Evolutionary conservation across 2,113 vertebrate genomes (phyloP), one percentile per base, ranked within the genome.

Genomic region (Lagopus muta): DNA sequence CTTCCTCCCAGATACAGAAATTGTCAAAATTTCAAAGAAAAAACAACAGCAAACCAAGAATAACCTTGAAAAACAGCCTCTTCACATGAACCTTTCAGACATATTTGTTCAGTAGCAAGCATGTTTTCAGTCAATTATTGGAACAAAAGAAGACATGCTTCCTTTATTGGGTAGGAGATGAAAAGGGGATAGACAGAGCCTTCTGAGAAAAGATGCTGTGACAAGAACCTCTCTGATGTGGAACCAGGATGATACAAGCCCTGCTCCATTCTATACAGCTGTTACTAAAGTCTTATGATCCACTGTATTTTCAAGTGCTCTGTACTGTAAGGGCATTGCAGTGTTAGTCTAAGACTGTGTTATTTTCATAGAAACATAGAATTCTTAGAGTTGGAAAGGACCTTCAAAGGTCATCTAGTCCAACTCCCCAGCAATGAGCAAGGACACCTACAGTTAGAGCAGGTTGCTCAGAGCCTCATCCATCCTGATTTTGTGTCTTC

Each of bases 141-240:
- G 21, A 79, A 87, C 4, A 92, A 75, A 87, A 20, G 2, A 34
- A 48, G 4, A 3, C 4, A 72, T 47, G 1, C 43, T 75, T 85
- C 11, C 24, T 64, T 67, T 11, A n/a, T 0, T 58, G 8, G 2
- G 7, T 40, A 24, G 24, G 54, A 40, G 10, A n/a, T 36, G 32
- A 47, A 82, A 48, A 78, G 15, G 6, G 42, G 74, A 43, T 20
- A 78, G 40, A 21, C 27, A 77, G 54, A 70, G 3, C 11, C 32
- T 13, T 34, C 10, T 70, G 36, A 64, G 55, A 24, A 66, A 36
- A 76, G 21, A 7, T 32, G 14, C 28, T 28, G 5, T 57, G 24
- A 5, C 22, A 10, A n/a, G 5, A 86, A 6, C 47, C 19, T 75
- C 61, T 8, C 6, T 34, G 25, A 11, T 0, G 0, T 14, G 38